phyloP scores from a whole-genome alignment of 2,888 invertebrate genomes.

The Clusia tigrina region DNA sequence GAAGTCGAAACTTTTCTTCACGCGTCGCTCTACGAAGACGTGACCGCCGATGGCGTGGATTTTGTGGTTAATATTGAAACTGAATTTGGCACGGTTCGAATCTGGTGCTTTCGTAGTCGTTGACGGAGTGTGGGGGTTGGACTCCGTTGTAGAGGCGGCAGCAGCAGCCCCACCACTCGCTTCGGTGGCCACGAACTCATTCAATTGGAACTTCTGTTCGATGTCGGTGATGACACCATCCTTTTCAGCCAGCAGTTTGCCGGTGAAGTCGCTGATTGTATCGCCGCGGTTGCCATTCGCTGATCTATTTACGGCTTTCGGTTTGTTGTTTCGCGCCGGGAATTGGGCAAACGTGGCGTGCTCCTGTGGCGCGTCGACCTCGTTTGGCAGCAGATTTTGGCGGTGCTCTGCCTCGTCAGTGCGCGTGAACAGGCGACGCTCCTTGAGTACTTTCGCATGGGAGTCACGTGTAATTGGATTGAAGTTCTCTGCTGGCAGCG shows the following conservation, averaged over 20 bases:
- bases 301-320: slow-evolving; percentile 26
- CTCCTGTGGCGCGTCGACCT: slow-evolving; percentile 39
- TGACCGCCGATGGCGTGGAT: slow-evolving; percentile 25
- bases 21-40: slow-evolving; percentile 61
- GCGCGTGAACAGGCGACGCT: slow-evolving; percentile 48
- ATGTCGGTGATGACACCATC: slow-evolving; percentile 64
- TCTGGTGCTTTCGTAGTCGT: slow-evolving; percentile 23
- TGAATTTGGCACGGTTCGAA: slow-evolving; percentile 7
- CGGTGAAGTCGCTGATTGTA: slow-evolving; percentile 53
- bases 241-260: slow-evolving; percentile 59
- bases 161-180: slow-evolving; percentile 1
- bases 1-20: slow-evolving; percentile 63
- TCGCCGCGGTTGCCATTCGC: slow-evolving; percentile 20
- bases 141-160: slow-evolving; percentile 8
- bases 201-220: slow-evolving; percentile 60
- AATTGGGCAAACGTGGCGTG: slow-evolving; percentile 14
- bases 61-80: slow-evolving; percentile 38
- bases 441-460: slow-evolving; percentile 51
- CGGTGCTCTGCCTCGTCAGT: slow-evolving; percentile 39
- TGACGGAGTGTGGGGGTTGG: slow-evolving; percentile 26
- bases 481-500: slow-evolving; percentile 59
- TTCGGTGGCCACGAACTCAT: slow-evolving; percentile 45
- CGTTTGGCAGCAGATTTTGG: slow-evolving; percentile 54
- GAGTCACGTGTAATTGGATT: slow-evolving; percentile 54
- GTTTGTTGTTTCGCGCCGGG: slow-evolving; percentile 23